Conservation (phyloP, 2,888 invertebrate genomes). For the Phragmatobia fuliginosa region DNA sequence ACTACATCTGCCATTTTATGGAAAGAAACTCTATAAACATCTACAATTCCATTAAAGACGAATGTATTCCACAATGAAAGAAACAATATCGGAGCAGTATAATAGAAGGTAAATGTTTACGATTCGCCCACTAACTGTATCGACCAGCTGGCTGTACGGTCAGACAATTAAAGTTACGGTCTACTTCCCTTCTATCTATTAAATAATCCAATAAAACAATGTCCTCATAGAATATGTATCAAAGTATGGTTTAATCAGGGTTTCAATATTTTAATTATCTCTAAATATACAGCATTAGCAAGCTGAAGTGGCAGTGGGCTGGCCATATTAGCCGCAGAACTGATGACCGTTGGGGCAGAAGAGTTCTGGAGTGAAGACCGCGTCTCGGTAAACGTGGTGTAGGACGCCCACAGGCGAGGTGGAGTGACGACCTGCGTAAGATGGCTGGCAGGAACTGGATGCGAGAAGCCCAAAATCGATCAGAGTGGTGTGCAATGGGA, state of each 20-base stretch:
- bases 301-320: too few relatives aligned
- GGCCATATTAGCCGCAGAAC: too few relatives aligned
- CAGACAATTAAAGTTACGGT: constrained; percentile 17
- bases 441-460: too few relatives aligned
- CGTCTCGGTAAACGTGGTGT: too few relatives aligned
- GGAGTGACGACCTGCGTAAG: too few relatives aligned
- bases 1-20: constrained; percentile 5
- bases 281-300: neutral
- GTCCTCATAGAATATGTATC: neutral
- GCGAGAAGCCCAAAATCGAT: too few relatives aligned
- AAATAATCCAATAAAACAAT: neutral
- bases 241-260: neutral
- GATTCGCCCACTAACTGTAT: constrained; percentile 31
- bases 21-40: constrained; percentile 7
- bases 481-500: too few relatives aligned
- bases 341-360: too few relatives aligned
- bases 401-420: too few relatives aligned
- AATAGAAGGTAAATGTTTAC: constrained; percentile 50
- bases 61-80: constrained; percentile 11
- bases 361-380: too few relatives aligned
- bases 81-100: constrained; percentile 17
- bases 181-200: constrained; percentile 16
- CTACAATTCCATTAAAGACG: constrained; percentile 11
- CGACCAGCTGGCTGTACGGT: constrained; percentile 37
- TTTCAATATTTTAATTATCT: neutral